Conservation (phyloP, 37 sponge, comb jelly and placozoan species). For the Ephydatia muelleri region DNA sequence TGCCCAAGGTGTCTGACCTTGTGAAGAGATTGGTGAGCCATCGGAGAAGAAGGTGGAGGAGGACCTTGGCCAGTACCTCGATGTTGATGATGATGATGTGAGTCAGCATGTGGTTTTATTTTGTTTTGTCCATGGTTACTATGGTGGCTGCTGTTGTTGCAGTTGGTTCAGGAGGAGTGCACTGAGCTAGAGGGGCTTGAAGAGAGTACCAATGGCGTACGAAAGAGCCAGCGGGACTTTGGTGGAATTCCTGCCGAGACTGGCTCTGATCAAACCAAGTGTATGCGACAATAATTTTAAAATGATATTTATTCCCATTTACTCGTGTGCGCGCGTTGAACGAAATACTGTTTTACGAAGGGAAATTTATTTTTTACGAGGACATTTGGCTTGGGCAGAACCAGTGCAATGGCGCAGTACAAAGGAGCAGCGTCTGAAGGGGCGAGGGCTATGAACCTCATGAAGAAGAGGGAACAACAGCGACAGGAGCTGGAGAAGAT, state of each 20-base stretch:
- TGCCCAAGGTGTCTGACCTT: constrained; percentile 61
- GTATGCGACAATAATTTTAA: no score
- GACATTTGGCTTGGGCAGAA: no score
- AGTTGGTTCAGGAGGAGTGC: constrained; percentile 15
- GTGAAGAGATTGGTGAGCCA: constrained; percentile 54
- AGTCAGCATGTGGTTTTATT: background rate
- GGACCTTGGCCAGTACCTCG: constrained; percentile 60
- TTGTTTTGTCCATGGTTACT: background rate
- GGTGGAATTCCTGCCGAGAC: no score
- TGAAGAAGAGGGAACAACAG: constrained; percentile 88
- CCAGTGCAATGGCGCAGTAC: constrained; percentile 98
- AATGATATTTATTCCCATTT: no score
- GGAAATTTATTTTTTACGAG: no score
- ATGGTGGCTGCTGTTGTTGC: background rate
- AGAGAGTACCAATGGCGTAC: constrained; percentile 9
- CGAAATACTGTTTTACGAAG: no score
- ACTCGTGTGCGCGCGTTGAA: no score
- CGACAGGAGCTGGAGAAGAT: constrained; percentile 80
- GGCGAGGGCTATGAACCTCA: constrained; percentile 82
- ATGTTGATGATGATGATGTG: constrained; percentile 40
- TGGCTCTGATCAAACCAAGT: no score
- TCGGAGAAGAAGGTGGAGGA: constrained; percentile 41
- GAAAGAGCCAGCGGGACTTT: constrained; percentile 22
- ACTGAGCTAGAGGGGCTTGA: background rate
- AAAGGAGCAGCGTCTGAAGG: constrained; percentile 97